phyloP scores from a whole-genome alignment of 2,888 invertebrate genomes.

The Scelioninae gen. 2 region DNA sequence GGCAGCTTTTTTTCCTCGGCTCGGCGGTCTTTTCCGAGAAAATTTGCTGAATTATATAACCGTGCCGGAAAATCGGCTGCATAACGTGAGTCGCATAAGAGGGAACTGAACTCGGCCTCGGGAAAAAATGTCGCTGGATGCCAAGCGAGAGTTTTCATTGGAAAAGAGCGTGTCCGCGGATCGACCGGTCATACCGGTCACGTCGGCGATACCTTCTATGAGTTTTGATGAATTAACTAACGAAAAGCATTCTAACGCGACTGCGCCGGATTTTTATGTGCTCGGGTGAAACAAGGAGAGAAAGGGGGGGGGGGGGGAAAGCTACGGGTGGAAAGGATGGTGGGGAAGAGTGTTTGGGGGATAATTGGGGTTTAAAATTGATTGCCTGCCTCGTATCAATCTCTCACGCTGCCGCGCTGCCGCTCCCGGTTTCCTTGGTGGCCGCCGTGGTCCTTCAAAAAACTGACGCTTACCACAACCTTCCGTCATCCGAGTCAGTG shows the following conservation, averaged over 20 bases:
- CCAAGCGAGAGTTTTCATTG: constrained; percentile 65
- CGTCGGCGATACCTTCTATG: constrained; percentile 61
- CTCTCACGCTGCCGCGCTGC: too few relatives aligned
- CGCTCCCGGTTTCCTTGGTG: too few relatives aligned
- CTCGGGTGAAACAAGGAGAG: constrained; percentile 18
- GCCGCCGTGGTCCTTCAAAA: too few relatives aligned
- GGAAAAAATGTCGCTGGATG: constrained; percentile 48
- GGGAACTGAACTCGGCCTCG: constrained; percentile 33
- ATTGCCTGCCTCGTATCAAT: too few relatives aligned
- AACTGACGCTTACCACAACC: too few relatives aligned
- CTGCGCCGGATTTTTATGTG: constrained; percentile 22
- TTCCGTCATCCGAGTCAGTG: too few relatives aligned
- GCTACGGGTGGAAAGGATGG: too few relatives aligned
- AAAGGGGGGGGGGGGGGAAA: constrained; percentile 4
- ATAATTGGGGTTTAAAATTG: too few relatives aligned
- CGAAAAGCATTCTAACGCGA: constrained; percentile 39
- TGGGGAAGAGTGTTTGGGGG: too few relatives aligned
- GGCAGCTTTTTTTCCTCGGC: not conserved
- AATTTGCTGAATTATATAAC: constrained; percentile 36
- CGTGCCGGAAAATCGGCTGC: constrained; percentile 43
- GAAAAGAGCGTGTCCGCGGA: constrained; percentile 53
- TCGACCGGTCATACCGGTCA: constrained; percentile 64
- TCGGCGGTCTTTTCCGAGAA: constrained; percentile 9
- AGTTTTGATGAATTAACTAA: constrained; percentile 54
- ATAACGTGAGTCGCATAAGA: constrained; percentile 38